Percentiles rank a stretch among this genome's conserved stretches.
Evolutionary conservation across 1,140 invertebrate genomes (phyloP).

Genomic region (Halyomorpha halys): DNA sequence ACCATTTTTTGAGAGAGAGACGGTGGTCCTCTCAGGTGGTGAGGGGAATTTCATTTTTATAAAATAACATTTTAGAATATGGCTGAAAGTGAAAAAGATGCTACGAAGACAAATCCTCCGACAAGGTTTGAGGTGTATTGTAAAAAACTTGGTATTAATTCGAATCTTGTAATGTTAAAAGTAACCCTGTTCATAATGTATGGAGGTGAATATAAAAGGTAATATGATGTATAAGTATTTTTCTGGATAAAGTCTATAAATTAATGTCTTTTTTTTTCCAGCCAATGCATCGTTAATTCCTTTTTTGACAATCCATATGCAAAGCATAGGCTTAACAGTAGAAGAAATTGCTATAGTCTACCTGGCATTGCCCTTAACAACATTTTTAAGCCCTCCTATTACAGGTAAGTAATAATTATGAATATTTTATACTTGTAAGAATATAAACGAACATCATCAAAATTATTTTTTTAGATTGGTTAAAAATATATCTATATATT

Average conservation of each 20-base stretch:
- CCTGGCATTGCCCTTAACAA: slow-evolving; percentile 67
- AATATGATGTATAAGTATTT: slow-evolving; percentile 12
- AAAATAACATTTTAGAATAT: background rate
- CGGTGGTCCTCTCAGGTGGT: background rate
- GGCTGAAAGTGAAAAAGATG: slow-evolving; percentile 15
- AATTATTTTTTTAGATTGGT: no score
- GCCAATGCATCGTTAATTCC: slow-evolving; percentile 68
- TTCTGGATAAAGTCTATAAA: background rate
- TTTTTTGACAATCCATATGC: slow-evolving; percentile 78
- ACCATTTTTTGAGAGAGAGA: background rate
- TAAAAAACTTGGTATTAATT: slow-evolving; percentile 45
- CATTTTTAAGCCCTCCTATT: slow-evolving; percentile 65
- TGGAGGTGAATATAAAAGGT: slow-evolving; percentile 46
- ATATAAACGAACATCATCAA: no score
- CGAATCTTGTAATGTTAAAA: slow-evolving; percentile 65
- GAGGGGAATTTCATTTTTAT: background rate
- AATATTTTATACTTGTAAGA: no score
- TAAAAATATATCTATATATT: no score
- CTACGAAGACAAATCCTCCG: slow-evolving; percentile 5
- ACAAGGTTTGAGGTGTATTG: slow-evolving; percentile 31
- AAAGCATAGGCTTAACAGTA: slow-evolving; percentile 69
- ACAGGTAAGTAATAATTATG: slow-evolving; percentile 49
- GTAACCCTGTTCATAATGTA: slow-evolving; percentile 68
- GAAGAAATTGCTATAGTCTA: slow-evolving; percentile 77
- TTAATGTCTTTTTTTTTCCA: slow-evolving; percentile 37